Base-by-base conservation (phyloP, 2,797 vertebrate species). In the Malacoctenus gilli region DNA sequence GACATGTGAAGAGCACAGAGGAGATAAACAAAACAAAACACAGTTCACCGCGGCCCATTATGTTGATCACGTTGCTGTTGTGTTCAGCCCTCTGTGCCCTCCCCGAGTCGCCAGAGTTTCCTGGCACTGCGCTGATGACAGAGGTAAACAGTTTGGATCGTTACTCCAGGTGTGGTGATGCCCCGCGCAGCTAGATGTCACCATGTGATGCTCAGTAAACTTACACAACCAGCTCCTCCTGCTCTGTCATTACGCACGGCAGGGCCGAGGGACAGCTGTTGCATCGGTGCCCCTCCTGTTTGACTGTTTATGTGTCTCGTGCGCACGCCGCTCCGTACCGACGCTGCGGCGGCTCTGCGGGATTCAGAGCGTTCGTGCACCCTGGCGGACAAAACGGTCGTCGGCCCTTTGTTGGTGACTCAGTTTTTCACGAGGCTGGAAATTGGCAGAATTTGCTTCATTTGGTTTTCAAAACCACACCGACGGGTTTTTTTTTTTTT, bases 171-270 rank as follows among this genome's bases (percentile, higher is more conserved):
- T 82, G 81, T 72, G 80, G 62, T 59, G 64, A 51, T 63, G 65
- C 36, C 42, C 50, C 18, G 44, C 23, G 56, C 58, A 77, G 75
- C 61, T 67, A 52, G 65, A 66, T 82, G 85, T 83, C 80, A 82
- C 76, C 61, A 47, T 71, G 77, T 70, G 74, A 80, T 46, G 57
- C 72, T 75, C 59, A 13, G 37, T 53, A 60, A 87, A 87, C 68
- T 20, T 2, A 83, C 82, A 69, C 67, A 88, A 88, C 87, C 79
- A 69, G 89, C 86, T 89, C 71, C 61, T 79, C 85, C 67, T 75
- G 86, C 85, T 88, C 67, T 80, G 65, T 82, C 68, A 80, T 83
- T 83, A 81, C 19, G 32, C 48, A 49, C 35, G 42, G 73, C 71
- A 50, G 41, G 41, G 53, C 68, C 8, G 36, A 72, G n/a, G 70